Evolutionary conservation across 2,113 vertebrate species (phyloP).

Genomic region (Amphiprion ocellaris): DNA sequence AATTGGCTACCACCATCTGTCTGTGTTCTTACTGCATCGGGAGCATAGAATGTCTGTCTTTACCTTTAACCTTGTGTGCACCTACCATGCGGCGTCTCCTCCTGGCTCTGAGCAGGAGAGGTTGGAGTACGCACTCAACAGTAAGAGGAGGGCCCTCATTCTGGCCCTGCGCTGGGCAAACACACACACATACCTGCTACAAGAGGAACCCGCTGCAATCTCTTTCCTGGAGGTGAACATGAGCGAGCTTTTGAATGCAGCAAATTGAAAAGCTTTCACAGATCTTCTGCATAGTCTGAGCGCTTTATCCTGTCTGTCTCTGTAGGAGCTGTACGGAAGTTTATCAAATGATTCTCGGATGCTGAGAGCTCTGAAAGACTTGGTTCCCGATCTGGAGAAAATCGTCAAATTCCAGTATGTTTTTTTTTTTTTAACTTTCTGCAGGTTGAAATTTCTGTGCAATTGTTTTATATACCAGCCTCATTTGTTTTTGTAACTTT

Average conservation of each 20-base stretch:
- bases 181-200: slow-evolving; percentile 89
- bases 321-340: slow-evolving; percentile 94
- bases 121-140: slow-evolving; percentile 92
- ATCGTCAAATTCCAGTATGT: slow-evolving; percentile 94
- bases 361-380: slow-evolving; percentile 91
- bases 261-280: neutral
- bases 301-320: neutral
- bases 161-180: slow-evolving; percentile 93
- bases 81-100: slow-evolving; percentile 93
- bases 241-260: slow-evolving; percentile 7
- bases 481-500: neutral
- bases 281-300: neutral
- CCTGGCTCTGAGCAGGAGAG: slow-evolving; percentile 97
- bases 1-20: neutral
- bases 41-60: neutral
- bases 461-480: neutral
- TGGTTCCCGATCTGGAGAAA: slow-evolving; percentile 93
- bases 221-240: slow-evolving; percentile 92
- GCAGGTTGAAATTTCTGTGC: neutral
- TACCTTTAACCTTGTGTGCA: slow-evolving; percentile 81
- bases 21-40: too few species aligned
- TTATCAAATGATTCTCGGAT: slow-evolving; percentile 94
- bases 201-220: slow-evolving; percentile 92
- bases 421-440: slow-evolving; percentile 1
- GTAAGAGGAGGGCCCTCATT: slow-evolving; percentile 91